Percentiles rank a stretch among this genome's conserved stretches.
These are phyloP conservation scores for Meloe dianella DNA, from an alignment of 2,888 invertebrate species.

Conservation along the genomic window DNA sequence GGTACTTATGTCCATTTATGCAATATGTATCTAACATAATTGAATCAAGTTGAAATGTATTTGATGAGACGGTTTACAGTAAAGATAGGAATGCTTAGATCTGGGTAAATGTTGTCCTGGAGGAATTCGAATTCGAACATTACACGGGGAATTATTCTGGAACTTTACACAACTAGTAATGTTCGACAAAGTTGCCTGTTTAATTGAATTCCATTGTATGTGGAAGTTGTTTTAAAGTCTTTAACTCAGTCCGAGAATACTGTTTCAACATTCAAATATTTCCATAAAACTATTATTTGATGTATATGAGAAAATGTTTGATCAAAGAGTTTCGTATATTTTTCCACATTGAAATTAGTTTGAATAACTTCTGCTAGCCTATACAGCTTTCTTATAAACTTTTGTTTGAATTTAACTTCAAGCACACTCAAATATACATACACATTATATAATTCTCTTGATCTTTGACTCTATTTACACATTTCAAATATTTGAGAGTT, in stretches of 20 bases:
- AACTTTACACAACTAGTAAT: constrained; percentile 47
- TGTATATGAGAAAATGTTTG: background rate
- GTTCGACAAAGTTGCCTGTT: constrained; percentile 54
- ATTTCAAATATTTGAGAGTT: background rate
- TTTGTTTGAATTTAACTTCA: background rate
- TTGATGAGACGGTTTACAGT: constrained; percentile 23
- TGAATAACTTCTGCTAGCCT: background rate
- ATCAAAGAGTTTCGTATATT: background rate
- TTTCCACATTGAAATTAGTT: background rate
- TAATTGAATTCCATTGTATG: constrained; percentile 57
- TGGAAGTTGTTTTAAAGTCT: constrained; percentile 51
- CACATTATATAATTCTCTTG: constrained; percentile 1
- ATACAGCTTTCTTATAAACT: background rate
- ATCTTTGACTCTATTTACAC: background rate
- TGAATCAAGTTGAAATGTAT: constrained; percentile 9
- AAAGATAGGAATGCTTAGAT: constrained; percentile 29
- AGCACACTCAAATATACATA: background rate
- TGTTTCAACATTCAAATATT: constrained; percentile 22
- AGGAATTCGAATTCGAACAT: constrained; percentile 50
- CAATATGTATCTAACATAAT: constrained; percentile 5
- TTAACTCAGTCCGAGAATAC: constrained; percentile 32
- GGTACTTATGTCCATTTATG: background rate
- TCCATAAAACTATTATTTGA: background rate
- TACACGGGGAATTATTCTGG: constrained; percentile 52
- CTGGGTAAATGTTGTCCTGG: constrained; percentile 34